Evolutionary conservation across 2,113 vertebrate genomes (phyloP), one percentile per base, ranked within the genome.

Genomic region (Trinectes maculatus): DNA sequence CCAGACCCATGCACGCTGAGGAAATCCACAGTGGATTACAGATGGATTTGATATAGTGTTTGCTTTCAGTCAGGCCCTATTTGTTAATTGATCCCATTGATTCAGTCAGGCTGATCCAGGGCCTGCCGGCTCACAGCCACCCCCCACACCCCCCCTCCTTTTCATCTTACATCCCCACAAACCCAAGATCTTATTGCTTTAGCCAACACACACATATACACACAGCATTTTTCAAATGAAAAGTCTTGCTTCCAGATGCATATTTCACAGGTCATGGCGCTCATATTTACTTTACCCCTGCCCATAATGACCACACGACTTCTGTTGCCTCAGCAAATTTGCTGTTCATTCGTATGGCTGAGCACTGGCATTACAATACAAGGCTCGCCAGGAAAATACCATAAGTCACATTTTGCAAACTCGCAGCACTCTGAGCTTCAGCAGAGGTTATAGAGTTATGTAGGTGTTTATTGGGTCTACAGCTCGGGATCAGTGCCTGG

Each of bases 81-180:
- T 60, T 84, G 68, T 86, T 85, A 80, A 83, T 82, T 85, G 79
- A 87, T 77, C 56, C 22, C 42, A 87, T 80, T 71, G 85, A 88
- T 89, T 85, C 37, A 87, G 83, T 83, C 71, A 75, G 52, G 68
- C 49, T 65, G 59, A 82, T 77, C 69, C 68, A 78, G 53, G 65
- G 56, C 69, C 67, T 52, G 54, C 37, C 53, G 67, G 25, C 56
- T 75, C 22, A 0, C 10, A 58, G 44, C 29, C 10, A 21, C 18
- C 26, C 58, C 9, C 18, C 26, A 55, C 9, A 1, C 61, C 42
- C 12, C 43, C 28, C n/a, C n/a, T n/a, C n/a, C n/a, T n/a, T n/a
- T 65, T 51, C 40, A 39, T 6, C 26, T 28, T 22, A 57, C 25
- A 13, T 52, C 43, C 34, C 26, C 22, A 21, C 39, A 65, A 25